Base-by-base conservation (phyloP, 2,888 invertebrate species). In the Chrysolina oricalcia region DNA sequence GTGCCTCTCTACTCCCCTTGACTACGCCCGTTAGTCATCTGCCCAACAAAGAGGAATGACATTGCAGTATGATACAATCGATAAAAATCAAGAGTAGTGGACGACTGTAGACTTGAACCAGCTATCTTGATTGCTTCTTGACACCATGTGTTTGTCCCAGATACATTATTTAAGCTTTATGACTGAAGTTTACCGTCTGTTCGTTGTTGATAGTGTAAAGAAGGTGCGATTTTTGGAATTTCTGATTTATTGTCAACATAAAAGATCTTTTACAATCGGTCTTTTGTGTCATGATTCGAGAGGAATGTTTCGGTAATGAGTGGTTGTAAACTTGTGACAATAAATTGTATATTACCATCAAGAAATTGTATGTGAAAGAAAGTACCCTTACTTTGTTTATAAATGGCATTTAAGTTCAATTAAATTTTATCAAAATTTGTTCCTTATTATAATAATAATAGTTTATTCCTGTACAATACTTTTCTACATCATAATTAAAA, bases 81-180 rank as follows among this genome's bases (percentile, higher is more conserved):
- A 81, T 81, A 82, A 76, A 76, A 73, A 70, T 76, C 76, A 73
- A 70, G 76, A 73, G 76, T 76, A 73, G 76, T 73, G 73, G 86
- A 86, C 83, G 84, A 83, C 81, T 82, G 81, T 81, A 81, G 81
- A 83, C 81, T 80, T 81, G 83, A 81, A 81, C 79, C 75, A 70
- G 75, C 83, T 83, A 86, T 86, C 85, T 84, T 84, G 85, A 86
- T 85, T 82, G 85, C 85, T 85, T 84, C 85, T 85, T 86, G 85
- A 83, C 83, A 84, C 83, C 82, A 83, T 84, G 82, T 83, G 81
- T 83, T 85, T 85, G 84, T 84, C 84, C 84, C 83, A 83, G 83
- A 84, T 85, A 83, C 81, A 83, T 82, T 82, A 74, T 76, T 80
- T 72, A 76, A 76, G 75, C 74, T 78, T 78, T 74, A 70, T 66